Evolutionary conservation across 2,888 invertebrate species (phyloP).

Genomic region (Hofmannophila pseudospretella): DNA sequence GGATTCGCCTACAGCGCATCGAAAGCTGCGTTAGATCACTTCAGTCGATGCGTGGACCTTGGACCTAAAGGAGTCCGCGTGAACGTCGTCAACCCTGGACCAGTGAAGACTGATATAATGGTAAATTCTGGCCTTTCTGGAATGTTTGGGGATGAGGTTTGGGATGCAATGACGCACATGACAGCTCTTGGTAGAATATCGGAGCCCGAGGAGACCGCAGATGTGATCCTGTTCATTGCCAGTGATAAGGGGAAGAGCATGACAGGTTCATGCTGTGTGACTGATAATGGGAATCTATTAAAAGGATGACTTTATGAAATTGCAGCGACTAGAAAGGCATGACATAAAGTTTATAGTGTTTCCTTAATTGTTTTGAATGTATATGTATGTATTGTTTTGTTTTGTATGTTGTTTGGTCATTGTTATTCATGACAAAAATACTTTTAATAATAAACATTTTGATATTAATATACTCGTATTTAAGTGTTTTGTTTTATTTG

Average conservation of each 20-base stretch:
- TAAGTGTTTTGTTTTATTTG: too few species aligned
- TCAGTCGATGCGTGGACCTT: slow-evolving; percentile 15
- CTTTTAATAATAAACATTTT: too few species aligned
- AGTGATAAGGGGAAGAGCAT: slow-evolving; percentile 15
- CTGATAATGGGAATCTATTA: slow-evolving; percentile 12
- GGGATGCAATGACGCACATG: slow-evolving; percentile 4
- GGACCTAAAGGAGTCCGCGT: slow-evolving; percentile 15
- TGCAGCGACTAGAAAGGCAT: too few species aligned
- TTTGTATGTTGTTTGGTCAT: too few species aligned
- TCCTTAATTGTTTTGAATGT: too few species aligned
- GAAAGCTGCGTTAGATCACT: slow-evolving; percentile 17
- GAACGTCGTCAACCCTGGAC: slow-evolving; percentile 80
- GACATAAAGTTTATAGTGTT: too few species aligned
- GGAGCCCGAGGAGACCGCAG: slow-evolving; percentile 23
- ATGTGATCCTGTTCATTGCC: slow-evolving; percentile 12
- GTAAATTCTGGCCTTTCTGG: slow-evolving; percentile 45
- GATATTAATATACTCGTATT: too few species aligned
- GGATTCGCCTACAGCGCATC: slow-evolving; percentile 10
- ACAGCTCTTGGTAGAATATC: slow-evolving; percentile 13
- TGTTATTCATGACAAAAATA: too few species aligned
- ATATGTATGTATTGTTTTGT: too few species aligned
- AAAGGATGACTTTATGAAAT: too few species aligned
- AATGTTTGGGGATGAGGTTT: slow-evolving; percentile 1
- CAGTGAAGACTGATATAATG: slow-evolving; percentile 16
- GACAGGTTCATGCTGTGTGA: slow-evolving; percentile 12